Conservation (phyloP, 2,797 vertebrate species). For the Gastrophryne carolinensis region DNA sequence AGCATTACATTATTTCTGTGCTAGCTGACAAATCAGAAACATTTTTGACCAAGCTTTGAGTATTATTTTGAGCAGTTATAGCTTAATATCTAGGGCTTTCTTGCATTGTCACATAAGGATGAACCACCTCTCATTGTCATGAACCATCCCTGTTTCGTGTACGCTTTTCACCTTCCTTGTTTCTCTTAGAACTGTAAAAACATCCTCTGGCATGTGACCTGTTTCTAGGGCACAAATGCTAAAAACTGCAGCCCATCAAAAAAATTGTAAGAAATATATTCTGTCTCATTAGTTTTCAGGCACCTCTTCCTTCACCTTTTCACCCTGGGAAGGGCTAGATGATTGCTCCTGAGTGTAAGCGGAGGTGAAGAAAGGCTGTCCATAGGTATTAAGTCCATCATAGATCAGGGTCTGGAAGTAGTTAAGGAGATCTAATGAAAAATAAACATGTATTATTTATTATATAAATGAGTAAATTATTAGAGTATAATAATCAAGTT, state of each 20-base stretch:
- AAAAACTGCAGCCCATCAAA: background rate
- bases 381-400: constrained; percentile 70
- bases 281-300: constrained; percentile 72
- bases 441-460: constrained; percentile 41
- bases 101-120: constrained; percentile 3
- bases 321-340: constrained; percentile 58
- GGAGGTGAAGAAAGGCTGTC: constrained; percentile 75
- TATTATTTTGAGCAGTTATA: constrained; percentile 19
- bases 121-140: background rate
- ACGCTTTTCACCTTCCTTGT: constrained; percentile 7
- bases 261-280: background rate
- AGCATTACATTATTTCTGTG: background rate
- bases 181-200: constrained; percentile 22
- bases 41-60: background rate
- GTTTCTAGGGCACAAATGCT: constrained; percentile 9
- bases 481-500: too few relatives aligned
- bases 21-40: background rate
- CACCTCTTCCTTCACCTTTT: constrained; percentile 71
- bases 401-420: constrained; percentile 92
- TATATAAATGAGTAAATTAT: too few relatives aligned
- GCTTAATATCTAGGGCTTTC: background rate
- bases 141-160: background rate
- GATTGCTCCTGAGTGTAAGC: constrained; percentile 66
- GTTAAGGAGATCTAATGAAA: constrained; percentile 80
- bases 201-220: constrained; percentile 33